Evolutionary conservation across 1,140 invertebrate species (phyloP).

Genomic region (Lutraria rhynchaena): DNA sequence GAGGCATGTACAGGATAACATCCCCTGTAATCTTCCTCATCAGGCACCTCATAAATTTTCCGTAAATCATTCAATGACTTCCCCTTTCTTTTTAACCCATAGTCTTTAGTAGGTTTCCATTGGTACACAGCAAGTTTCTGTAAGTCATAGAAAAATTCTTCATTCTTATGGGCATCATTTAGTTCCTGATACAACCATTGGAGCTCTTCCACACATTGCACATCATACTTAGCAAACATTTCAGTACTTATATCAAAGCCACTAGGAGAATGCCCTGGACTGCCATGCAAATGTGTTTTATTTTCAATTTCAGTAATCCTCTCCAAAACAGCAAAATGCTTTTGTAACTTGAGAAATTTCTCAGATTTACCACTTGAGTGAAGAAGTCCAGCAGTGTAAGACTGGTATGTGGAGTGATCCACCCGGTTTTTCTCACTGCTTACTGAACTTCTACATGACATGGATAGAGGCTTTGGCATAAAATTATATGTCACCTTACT

Average conservation of each 20-base stretch:
- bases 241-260: conserved; percentile 14
- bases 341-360: conserved; percentile 92
- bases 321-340: conserved; percentile 93
- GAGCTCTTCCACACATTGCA: conserved; percentile 86
- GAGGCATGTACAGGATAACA: neutral
- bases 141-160: conserved; percentile 91
- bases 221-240: conserved; percentile 58
- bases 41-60: conserved; percentile 65
- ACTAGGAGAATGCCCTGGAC: conserved; percentile 28
- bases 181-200: conserved; percentile 90
- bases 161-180: conserved; percentile 90
- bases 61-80: conserved; percentile 92
- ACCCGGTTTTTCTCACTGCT: conserved; percentile 77
- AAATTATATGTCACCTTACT: conserved; percentile 29
- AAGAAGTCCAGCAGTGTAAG: conserved; percentile 85
- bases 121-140: conserved; percentile 87
- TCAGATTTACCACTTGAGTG: conserved; percentile 89
- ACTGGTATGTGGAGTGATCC: conserved; percentile 79
- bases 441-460: conserved; percentile 65
- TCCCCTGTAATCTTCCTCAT: conserved; percentile 35
- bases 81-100: conserved; percentile 90
- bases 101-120: conserved; percentile 88
- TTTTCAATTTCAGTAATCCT: conserved; percentile 88
- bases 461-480: conserved; percentile 28
- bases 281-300: conserved; percentile 30